These are phyloP conservation scores for Lathamus discolor DNA, from an alignment of 2,113 vertebrate species.

Conservation along the genomic window DNA sequence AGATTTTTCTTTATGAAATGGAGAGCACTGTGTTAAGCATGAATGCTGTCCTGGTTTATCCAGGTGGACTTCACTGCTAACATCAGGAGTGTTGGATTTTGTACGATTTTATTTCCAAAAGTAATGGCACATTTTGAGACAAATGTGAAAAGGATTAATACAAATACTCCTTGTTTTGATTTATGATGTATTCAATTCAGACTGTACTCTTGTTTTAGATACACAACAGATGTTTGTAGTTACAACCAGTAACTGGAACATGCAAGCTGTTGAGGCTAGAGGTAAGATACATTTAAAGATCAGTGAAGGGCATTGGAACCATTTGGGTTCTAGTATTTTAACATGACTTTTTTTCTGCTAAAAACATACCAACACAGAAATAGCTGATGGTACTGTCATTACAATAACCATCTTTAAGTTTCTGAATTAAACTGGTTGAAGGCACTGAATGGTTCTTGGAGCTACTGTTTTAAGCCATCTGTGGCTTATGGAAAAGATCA, in stretches of 20 bases:
- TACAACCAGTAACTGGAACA: background rate
- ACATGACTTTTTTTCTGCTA: background rate
- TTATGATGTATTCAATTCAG: background rate
- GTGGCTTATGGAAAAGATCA: background rate
- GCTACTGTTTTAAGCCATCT: background rate
- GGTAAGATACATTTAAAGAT: background rate
- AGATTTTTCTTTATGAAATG: background rate
- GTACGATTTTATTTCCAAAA: background rate
- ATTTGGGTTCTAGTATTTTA: background rate
- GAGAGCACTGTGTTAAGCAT: background rate
- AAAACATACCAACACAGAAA: background rate
- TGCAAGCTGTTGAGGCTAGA: background rate
- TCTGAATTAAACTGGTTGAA: background rate
- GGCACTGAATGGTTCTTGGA: background rate
- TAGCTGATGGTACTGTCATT: background rate
- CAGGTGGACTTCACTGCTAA: background rate
- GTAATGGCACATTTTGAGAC: background rate
- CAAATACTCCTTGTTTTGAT: constrained; percentile 1
- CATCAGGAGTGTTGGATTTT: background rate
- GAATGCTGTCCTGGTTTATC: background rate
- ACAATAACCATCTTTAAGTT: background rate
- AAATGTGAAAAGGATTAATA: background rate
- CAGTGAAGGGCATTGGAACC: background rate
- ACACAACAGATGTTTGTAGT: constrained; percentile 41
- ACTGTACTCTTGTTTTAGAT: background rate